Conservation (phyloP, 1,140 invertebrate species). For the Marisa cornuarietis region DNA sequence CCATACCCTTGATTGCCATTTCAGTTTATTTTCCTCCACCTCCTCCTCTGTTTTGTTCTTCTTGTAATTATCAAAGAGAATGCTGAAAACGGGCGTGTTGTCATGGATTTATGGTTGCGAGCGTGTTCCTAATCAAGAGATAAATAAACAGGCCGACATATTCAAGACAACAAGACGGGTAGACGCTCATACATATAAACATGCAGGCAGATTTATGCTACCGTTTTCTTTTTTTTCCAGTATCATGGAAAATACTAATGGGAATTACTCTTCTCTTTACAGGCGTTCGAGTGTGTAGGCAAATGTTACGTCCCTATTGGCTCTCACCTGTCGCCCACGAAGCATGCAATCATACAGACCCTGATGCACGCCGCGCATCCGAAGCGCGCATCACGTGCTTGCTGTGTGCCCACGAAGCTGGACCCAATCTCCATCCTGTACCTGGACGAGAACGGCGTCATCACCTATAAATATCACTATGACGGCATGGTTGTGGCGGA, state of each 20-base stretch:
- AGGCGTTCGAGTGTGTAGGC: constrained; percentile 91
- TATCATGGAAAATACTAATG: not conserved
- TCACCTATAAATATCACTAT: constrained; percentile 72
- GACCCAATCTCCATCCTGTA: constrained; percentile 73
- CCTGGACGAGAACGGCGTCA: constrained; percentile 72
- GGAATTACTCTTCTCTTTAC: constrained; percentile 23
- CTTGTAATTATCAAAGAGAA: not conserved
- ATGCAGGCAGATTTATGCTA: not conserved
- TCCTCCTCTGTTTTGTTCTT: not conserved
- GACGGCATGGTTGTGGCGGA: constrained; percentile 75
- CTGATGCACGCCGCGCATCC: constrained; percentile 89
- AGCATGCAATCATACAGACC: constrained; percentile 97
- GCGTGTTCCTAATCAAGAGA: not conserved
- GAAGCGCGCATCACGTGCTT: constrained; percentile 72
- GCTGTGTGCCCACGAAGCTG: constrained; percentile 76
- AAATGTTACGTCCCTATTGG: constrained; percentile 92
- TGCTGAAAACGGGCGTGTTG: not conserved
- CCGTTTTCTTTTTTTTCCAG: no score
- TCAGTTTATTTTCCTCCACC: not conserved
- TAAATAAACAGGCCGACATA: not conserved
- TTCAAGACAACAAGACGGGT: no score
- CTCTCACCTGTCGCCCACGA: constrained; percentile 95
- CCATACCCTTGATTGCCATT: not conserved
- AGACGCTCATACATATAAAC: constrained; percentile 4
- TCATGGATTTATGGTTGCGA: not conserved